phyloP scores from a whole-genome alignment of 92 coral and sea anemone species.

The Palythoa grandis region DNA sequence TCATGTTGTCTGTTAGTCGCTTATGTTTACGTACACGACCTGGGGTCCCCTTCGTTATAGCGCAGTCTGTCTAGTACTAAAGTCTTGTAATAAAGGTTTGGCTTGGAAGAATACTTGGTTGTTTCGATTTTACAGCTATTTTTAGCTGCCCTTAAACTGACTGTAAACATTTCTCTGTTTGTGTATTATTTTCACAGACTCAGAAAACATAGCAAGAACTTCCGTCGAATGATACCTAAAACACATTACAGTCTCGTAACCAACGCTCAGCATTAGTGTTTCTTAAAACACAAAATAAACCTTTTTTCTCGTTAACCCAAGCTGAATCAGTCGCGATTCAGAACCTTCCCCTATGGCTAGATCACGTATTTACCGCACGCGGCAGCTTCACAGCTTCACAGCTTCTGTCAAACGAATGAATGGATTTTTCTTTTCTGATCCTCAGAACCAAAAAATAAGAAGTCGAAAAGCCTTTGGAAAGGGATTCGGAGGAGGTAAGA shows the following conservation, averaged over 20 bases:
- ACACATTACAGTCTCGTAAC: not conserved
- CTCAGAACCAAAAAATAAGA: constrained; percentile 30
- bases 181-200: constrained; percentile 28
- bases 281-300: not conserved
- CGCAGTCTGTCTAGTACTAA: not conserved
- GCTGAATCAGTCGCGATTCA: too few relatives aligned
- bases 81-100: not conserved
- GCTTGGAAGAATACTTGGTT: not conserved
- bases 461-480: not conserved
- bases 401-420: constrained; percentile 32
- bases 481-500: constrained; percentile 30
- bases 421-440: constrained; percentile 25
- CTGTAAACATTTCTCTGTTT: constrained; percentile 36
- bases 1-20: constrained; percentile 67
- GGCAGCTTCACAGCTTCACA: constrained; percentile 35
- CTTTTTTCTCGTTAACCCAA: not conserved
- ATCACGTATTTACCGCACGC: constrained; percentile 12
- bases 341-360: not conserved
- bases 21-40: constrained; percentile 60
- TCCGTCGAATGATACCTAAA: constrained; percentile 24
- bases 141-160: constrained; percentile 45
- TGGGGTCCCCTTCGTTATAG: constrained; percentile 22
- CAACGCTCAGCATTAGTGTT: not conserved
- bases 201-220: constrained; percentile 21
- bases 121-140: constrained; percentile 27